Evolutionary conservation across 2,888 invertebrate species (phyloP).

Genomic region (Agrotis ipsilon): DNA sequence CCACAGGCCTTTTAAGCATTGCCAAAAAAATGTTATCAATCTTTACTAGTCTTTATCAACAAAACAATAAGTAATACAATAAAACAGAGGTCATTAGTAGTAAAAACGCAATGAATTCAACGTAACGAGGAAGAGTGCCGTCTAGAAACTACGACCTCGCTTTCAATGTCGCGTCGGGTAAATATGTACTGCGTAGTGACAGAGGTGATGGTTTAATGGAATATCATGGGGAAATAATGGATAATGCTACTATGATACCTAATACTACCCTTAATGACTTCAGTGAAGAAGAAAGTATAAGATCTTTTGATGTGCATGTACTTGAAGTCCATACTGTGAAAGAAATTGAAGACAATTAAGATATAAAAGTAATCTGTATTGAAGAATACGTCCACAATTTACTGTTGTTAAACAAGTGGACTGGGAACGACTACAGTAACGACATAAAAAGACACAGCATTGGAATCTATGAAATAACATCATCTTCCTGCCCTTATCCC

Average conservation of each 20-base stretch:
- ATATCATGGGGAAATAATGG: not conserved
- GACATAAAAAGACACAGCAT: not conserved
- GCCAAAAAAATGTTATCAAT: not conserved
- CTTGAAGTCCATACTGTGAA: not conserved
- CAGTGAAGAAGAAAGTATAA: too few species aligned
- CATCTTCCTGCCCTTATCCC: too few species aligned
- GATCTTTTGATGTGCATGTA: not conserved
- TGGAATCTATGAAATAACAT: too few species aligned
- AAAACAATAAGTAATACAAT: not conserved
- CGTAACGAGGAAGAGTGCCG: slow-evolving; percentile 45
- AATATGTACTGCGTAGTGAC: slow-evolving; percentile 24
- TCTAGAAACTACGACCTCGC: slow-evolving; percentile 53
- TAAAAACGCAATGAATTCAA: slow-evolving; percentile 50
- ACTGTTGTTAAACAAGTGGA: not conserved
- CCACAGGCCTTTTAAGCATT: not conserved
- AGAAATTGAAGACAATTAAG: not conserved
- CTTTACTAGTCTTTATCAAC: not conserved
- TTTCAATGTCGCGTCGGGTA: slow-evolving; percentile 56
- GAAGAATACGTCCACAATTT: not conserved
- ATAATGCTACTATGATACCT: not conserved
- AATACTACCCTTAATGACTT: too few species aligned
- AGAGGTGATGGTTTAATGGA: slow-evolving; percentile 27
- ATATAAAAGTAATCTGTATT: not conserved
- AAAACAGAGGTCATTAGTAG: slow-evolving; percentile 29
- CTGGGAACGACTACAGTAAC: not conserved